These are phyloP conservation scores for Oreohelix idahoensis DNA, from an alignment of 1,140 invertebrate genomes.

Conservation along the genomic window DNA sequence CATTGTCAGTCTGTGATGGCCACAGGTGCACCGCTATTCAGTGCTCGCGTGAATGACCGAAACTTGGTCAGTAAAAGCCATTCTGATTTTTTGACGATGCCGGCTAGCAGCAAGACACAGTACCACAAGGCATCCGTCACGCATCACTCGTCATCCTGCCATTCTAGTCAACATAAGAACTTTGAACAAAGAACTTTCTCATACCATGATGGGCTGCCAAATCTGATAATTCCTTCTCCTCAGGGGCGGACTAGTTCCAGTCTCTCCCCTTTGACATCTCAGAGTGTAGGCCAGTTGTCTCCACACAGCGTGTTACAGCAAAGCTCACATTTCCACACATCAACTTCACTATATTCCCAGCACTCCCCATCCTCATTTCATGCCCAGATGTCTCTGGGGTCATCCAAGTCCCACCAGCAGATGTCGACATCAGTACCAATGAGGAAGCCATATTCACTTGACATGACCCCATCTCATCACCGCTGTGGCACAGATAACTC, in stretches of 20 bases:
- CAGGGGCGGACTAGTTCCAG: background rate
- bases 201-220: background rate
- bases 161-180: background rate
- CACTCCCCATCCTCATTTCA: background rate
- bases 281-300: background rate
- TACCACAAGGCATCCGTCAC: background rate
- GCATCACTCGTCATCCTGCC: background rate
- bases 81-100: background rate
- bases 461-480: background rate
- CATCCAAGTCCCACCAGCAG: background rate
- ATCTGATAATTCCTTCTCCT: slow-evolving; percentile 29
- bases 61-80: background rate
- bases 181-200: background rate
- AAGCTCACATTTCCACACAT: background rate
- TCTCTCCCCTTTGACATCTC: background rate
- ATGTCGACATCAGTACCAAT: background rate
- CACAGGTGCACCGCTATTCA: background rate
- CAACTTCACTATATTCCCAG: background rate
- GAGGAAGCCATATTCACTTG: background rate
- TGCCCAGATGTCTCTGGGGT: background rate
- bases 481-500: background rate
- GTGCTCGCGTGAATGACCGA: background rate
- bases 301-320: background rate
- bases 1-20: background rate
- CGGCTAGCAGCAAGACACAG: background rate